A percentile compares a stretch with the other conserved stretches of the same genome.
These are phyloP conservation scores for Odontocolon sp. DNA, from an alignment of 2,888 invertebrate genomes.

Conservation along the genomic window DNA sequence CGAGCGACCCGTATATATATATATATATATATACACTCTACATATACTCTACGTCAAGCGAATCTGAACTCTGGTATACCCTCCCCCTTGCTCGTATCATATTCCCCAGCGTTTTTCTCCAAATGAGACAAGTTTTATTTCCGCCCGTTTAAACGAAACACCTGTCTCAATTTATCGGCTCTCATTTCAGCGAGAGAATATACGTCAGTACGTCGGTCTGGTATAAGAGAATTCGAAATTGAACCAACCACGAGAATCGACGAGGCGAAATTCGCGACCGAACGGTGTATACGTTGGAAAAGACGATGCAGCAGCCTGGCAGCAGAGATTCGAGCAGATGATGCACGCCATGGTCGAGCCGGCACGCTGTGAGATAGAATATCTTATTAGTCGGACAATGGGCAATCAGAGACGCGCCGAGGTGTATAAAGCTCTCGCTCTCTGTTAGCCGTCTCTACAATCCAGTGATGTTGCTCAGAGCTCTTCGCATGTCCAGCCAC, in stretches of 20 bases:
- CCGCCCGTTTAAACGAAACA: constrained; percentile 56
- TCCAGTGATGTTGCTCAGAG: constrained; percentile 39
- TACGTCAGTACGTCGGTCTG: constrained; percentile 27
- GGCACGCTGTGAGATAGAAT: constrained; percentile 71
- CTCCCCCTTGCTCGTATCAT: constrained; percentile 11
- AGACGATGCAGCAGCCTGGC: constrained; percentile 33
- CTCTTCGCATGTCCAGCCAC: constrained; percentile 48
- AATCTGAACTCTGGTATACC: constrained; percentile 16
- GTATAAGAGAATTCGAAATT: constrained; percentile 32
- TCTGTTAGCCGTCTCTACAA: constrained; percentile 50
- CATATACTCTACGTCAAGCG: neutral
- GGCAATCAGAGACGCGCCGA: constrained; percentile 76
- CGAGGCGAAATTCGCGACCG: constrained; percentile 43
- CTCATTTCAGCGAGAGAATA: constrained; percentile 31
- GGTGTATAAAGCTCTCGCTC: constrained; percentile 73
- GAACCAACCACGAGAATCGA: constrained; percentile 48
- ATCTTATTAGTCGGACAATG: constrained; percentile 80
- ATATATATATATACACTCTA: neutral
- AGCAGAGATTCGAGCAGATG: constrained; percentile 46
- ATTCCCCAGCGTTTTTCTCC: constrained; percentile 41
- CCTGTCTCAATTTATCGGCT: constrained; percentile 58
- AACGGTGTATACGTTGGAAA: constrained; percentile 14
- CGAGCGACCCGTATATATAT: constrained; percentile 4
- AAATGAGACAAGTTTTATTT: constrained; percentile 62
- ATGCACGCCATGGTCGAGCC: constrained; percentile 45